Percentiles rank a stretch among this genome's conserved stretches.
phyloP scores from a whole-genome alignment of 2,797 vertebrate species.

The Molossus alvarezi region DNA sequence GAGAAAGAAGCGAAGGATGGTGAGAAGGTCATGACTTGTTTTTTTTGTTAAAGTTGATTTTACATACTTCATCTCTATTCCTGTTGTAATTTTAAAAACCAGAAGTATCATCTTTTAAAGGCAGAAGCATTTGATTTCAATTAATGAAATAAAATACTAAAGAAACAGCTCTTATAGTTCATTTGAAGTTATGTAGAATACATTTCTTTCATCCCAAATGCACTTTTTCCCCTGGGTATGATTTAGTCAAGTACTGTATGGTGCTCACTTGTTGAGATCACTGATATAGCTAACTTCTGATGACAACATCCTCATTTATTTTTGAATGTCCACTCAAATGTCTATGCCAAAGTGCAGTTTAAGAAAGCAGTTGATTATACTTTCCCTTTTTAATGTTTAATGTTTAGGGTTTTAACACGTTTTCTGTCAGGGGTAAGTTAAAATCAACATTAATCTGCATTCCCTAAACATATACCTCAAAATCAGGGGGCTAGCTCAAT shows the following conservation, averaged over 20 bases:
- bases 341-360: conserved; percentile 26
- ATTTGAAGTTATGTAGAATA: conserved; percentile 42
- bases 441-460: conserved; percentile 66
- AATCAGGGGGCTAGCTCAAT: not conserved
- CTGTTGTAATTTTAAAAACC: conserved; percentile 55
- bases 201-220: conserved; percentile 31
- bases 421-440: conserved; percentile 53
- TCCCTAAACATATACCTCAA: conserved; percentile 62
- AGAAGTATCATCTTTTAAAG: conserved; percentile 45
- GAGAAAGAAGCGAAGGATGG: conserved; percentile 78
- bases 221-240: not conserved
- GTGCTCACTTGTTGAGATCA: not conserved
- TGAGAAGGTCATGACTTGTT: conserved; percentile 82
- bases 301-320: conserved; percentile 52
- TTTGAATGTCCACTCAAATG: conserved; percentile 1
- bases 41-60: conserved; percentile 76
- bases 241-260: conserved; percentile 64
- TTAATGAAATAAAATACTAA: conserved; percentile 72
- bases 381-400: conserved; percentile 65
- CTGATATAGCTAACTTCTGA: conserved; percentile 28
- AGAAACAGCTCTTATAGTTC: conserved; percentile 57
- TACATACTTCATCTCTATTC: conserved; percentile 35
- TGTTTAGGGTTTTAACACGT: conserved; percentile 16
- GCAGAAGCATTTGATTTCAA: not conserved
- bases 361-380: not conserved